A percentile compares a stretch with the other conserved stretches of the same genome.
phyloP scores from a whole-genome alignment of 2,113 vertebrate genomes.

The Dascyllus trimaculatus region DNA sequence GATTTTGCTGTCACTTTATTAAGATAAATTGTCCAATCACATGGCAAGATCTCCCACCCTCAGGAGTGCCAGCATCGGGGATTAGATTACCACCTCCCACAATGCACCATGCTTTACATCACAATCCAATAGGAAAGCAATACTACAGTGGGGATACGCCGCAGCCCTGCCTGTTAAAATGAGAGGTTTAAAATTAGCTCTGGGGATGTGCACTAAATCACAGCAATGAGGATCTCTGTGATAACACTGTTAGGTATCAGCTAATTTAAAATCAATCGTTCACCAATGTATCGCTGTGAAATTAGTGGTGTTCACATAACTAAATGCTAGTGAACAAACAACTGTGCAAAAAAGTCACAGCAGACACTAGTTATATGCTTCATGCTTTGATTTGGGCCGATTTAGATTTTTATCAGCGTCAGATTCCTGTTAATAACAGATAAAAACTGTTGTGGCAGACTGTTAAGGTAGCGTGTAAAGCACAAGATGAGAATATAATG shows the following conservation, averaged over 20 bases:
- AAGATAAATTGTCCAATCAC: constrained; percentile 80
- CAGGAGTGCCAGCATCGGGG: constrained; percentile 60
- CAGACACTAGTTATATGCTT: neutral
- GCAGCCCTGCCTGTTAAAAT: constrained; percentile 27
- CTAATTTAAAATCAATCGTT: constrained; percentile 37
- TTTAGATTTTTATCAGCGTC: constrained; percentile 4
- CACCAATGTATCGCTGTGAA: constrained; percentile 14
- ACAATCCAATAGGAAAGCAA: constrained; percentile 68
- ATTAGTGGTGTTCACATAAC: constrained; percentile 14
- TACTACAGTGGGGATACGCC: neutral
- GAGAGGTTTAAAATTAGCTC: constrained; percentile 58
- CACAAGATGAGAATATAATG: constrained; percentile 45
- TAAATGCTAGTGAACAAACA: constrained; percentile 5
- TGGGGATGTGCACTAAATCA: constrained; percentile 38
- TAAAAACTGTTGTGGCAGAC: constrained; percentile 1
- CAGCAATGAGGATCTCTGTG: constrained; percentile 9
- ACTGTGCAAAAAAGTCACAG: constrained; percentile 11
- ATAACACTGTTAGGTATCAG: constrained; percentile 34
- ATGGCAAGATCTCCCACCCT: constrained; percentile 66
- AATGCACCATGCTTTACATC: constrained; percentile 77
- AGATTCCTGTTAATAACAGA: constrained; percentile 23
- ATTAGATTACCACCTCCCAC: constrained; percentile 82
- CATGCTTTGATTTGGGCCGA: constrained; percentile 24
- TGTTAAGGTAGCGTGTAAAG: neutral
- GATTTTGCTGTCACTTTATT: constrained; percentile 75